Base-by-base conservation (phyloP, 2,797 vertebrate species). In the Rallus crepitans region DNA sequence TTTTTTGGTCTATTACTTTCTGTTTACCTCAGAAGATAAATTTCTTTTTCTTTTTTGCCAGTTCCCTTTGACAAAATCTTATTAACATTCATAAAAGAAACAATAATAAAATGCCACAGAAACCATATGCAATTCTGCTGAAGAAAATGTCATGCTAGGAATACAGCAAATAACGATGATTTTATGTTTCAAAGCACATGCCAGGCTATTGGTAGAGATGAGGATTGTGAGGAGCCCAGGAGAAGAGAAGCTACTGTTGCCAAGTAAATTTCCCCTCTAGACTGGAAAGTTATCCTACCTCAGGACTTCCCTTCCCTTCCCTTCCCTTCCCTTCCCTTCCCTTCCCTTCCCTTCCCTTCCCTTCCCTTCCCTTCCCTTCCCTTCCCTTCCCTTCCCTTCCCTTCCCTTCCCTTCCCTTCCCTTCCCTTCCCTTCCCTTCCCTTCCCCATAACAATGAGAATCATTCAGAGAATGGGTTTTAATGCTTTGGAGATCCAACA, bases 71-170 rank as follows among this genome's bases (percentile, higher is more conserved):
- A 52, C 28, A 81, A 87, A 64, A 84, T 79, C 39, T 69, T 78
- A 60, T 8, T 79, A 65, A 53, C 17, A 37, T 75, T 91, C 70
- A 45, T 35, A 50, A 78, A 83, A 92, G 30, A 63, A 88, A 66
- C 23, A 80, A 70, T 71, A 64, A 45, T 50, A 64, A 90, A 76
- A 76, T 87, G 82, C 25, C 75, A 64, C 33, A 75, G 69, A 77
- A 89, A 70, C 56, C 47, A n/a, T 47, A 75, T 60, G 47, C 82
- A 69, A 65, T 69, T 61, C 80, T 80, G 47, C 61, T 90, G 66
- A 68, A 76, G 59, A 57, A 86, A 95, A 90, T 78, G 52, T 83
- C 80, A 70, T n/a, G 39, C 64, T 78, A 90, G 64, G 53, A 90
- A 45, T 45, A 31, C 13, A 71, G 30, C 50, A 69, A 92, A 75